Evolutionary conservation across 2,888 invertebrate genomes (phyloP), one percentile per base, ranked within the genome.

Genomic region (Hypena proboscidalis): DNA sequence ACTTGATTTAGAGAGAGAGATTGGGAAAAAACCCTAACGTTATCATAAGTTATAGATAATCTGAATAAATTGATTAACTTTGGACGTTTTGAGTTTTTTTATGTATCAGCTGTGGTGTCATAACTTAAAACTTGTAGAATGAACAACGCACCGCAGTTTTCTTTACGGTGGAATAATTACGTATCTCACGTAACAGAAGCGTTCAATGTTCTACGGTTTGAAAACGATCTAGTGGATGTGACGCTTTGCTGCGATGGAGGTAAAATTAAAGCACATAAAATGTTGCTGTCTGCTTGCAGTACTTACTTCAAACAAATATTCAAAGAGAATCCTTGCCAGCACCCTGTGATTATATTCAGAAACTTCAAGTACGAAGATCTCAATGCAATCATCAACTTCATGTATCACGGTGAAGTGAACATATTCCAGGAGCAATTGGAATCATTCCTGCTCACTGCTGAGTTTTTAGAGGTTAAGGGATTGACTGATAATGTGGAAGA

Each of bases 131-230:
- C 41, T 38, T 64, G 75, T 64, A 76, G 43, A 38, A 90, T 90
- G 89, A 90, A 87, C 85, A 90, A 93, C 83, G 93, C 94, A 77
- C 95, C 95, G 78, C 96, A 96, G 77, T 97, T 96, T 86, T 96
- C 96, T 57, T 90, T 97, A 63, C 94, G 96, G 59, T 97, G 97
- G 97, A 96, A 96, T 82, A 96, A 96, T 86, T 96, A 97, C 80
- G 93, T 95, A 75, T 93, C 93, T 70, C 95, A 95, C 82, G 94
- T 97, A 71, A 95, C 95, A 55, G 94, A 94, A 80, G 95, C 96
- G 27, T 95, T 97, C 74, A 95, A 95, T 80, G 92, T 94, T 56
- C 91, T 97, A 56, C 93, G 93, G 40, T 91, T 92, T 58, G 92
- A 93, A 68, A 93, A 93, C 81, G 94, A 93, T 85, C 93, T 97